Evolutionary conservation across 2,888 invertebrate genomes (phyloP), one percentile per base, ranked within the genome.

Genomic region (Volucella bombylans): DNA sequence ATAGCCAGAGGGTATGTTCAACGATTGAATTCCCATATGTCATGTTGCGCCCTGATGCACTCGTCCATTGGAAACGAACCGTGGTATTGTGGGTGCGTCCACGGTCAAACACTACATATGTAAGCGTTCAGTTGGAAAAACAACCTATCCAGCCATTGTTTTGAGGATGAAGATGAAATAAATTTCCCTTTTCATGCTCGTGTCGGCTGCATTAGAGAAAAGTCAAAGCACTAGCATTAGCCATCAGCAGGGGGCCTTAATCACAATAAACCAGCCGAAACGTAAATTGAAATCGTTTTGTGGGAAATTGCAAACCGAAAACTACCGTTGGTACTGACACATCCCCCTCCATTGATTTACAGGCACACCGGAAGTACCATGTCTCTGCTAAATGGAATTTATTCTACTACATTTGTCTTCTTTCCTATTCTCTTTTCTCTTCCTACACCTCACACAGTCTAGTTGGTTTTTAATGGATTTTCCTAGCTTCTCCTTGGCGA

Each of bases 341-440:
- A 61, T 67, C 49, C 23, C 31, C 31, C 31, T 31, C 31, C 50
- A 76, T 83, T 80, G 83, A 83, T 83, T 71, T 83, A 83, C 68
- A 54, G 18, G 45, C 76, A 45, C 50, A 23, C 31, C 31, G 67
- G 68, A 74, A 65, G 39, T 73, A 64, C 41, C 39, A 55, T 50
- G 49, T 45, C 59, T 38, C 61, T 45, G 45, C 39, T 18, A 64
- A 31, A 31, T 31, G 31, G 69, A 69, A 52, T 18, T 47, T 47
- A 23, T 52, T 23, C 71, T 31, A 31, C 31, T 6, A 31, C 31
- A 31, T 0, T 6, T 6, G 31, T 6, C 31, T 31, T 31, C 31
- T 31, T 31, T 31, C 6, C 31, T 31, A 31, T 31, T 31, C 31
- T 31, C 6, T 31, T 31, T 6, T 31, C 31, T 31, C 6, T 6